Base-by-base conservation (phyloP, 2,797 vertebrate genomes). In the Cichlasoma orientale region DNA sequence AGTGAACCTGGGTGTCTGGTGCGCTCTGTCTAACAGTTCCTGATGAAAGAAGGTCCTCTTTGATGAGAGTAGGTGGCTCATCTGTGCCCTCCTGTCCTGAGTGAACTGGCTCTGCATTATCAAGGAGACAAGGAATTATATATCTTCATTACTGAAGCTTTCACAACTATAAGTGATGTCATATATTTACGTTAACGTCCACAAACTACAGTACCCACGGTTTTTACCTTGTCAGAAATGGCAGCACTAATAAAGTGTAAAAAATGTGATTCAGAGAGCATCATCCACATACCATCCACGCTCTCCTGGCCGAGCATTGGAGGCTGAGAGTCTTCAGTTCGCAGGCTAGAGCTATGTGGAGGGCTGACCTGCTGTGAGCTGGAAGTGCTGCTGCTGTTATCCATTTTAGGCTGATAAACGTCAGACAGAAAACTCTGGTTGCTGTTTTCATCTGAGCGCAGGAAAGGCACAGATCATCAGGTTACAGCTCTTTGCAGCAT, bases 401-500 rank as follows among this genome's bases (percentile, higher is more conserved):
- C 98, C 92, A 97, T 97, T 91, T 99, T 99, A 50, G 97, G 95
- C 79, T 97, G 98, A 89, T 98, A 99, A 53, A 96, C 96, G 0
- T 99, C 98, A 0, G 98, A 99, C 90, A 98, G 88, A 59, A 98
- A 99, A 85, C 98, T 99, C 96, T 98, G 98, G 93, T 99, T 99
- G 95, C 98, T 99, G 93, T 97, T 99, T 92, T 99, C 98, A 94
- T 99, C 98, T 99, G 94, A 63, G 10, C 31, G 86, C 1, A 80
- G 3, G 27, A 74, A 18, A 66, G n/a, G 12, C 12, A 59, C 5
- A 47, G 44, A 47, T 23, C 19, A 73, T 57, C 12, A 50, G 27
- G n/a, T 33, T 7, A 44, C 6, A 27, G 21, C 11, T 54, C 1
- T 31, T 33, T 41, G 3, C 9, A 38, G 23, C 19, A 38, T 50